phyloP scores from a whole-genome alignment of 2,797 vertebrate genomes.

The Triplophysa yarkandensis region DNA sequence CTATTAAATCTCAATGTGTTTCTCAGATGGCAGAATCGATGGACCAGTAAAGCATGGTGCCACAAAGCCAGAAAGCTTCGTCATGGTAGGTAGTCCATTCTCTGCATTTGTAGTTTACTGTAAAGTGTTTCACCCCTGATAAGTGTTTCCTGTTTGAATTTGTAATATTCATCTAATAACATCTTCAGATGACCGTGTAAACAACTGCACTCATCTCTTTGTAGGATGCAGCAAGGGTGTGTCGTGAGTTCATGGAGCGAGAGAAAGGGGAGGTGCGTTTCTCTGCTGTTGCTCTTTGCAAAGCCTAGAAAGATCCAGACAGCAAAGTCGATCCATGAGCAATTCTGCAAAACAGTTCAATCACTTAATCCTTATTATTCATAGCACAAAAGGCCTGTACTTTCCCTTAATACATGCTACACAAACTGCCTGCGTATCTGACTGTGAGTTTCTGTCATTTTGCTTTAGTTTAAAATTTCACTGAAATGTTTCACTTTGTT shows the following conservation, averaged over 20 bases:
- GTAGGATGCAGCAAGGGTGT: conserved; percentile 90
- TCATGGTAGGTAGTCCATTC: conserved; percentile 74
- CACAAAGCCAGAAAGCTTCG: conserved; percentile 81
- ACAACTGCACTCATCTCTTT: background rate
- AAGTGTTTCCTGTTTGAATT: background rate
- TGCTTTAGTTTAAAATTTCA: background rate
- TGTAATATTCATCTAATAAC: background rate
- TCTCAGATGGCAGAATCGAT: conserved; percentile 88
- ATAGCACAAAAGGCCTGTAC: conserved; percentile 40
- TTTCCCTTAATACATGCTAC: conserved; percentile 16
- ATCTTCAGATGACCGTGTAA: background rate
- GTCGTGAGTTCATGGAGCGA: conserved; percentile 87
- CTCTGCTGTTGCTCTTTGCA: conserved; percentile 91
- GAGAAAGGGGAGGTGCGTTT: conserved; percentile 93
- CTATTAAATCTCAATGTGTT: background rate
- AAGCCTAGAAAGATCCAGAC: conserved; percentile 61
- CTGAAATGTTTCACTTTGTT: background rate
- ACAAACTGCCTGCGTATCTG: conserved; percentile 41
- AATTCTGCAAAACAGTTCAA: conserved; percentile 39
- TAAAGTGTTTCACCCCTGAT: background rate
- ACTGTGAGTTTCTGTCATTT: conserved; percentile 27
- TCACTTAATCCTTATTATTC: conserved; percentile 35
- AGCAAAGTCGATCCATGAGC: background rate
- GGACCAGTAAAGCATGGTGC: conserved; percentile 87
- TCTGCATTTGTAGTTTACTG: background rate